These are phyloP conservation scores for Lycia hirtaria DNA, from an alignment of 2,888 invertebrate genomes.

Conservation along the genomic window DNA sequence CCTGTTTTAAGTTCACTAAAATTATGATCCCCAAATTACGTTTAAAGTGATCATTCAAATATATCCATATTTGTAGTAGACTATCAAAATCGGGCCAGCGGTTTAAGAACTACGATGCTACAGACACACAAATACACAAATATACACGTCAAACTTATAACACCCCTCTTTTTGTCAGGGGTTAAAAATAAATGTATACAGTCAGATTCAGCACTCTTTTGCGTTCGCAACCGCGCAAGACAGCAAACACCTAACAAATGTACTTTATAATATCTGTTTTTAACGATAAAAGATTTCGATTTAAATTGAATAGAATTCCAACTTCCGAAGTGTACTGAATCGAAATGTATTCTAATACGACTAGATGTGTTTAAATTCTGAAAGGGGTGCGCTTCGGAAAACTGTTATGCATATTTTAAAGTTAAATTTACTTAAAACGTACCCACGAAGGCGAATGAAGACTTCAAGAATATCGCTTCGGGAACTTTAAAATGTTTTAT, in stretches of 20 bases:
- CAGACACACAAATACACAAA: too few species aligned
- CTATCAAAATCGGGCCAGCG: too few species aligned
- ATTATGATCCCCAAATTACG: too few species aligned
- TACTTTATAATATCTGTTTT: slow-evolving; percentile 24
- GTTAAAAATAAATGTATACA: too few species aligned
- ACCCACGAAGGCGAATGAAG: slow-evolving; percentile 61
- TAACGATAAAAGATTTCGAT: slow-evolving; percentile 28
- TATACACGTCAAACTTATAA: too few species aligned
- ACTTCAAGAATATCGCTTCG: slow-evolving; percentile 71
- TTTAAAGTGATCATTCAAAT: too few species aligned
- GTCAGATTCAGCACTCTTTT: too few species aligned
- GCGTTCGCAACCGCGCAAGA: too few species aligned
- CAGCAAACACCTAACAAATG: background rate
- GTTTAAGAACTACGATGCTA: too few species aligned
- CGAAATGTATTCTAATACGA: slow-evolving; percentile 83
- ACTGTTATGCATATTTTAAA: slow-evolving; percentile 86
- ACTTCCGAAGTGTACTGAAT: slow-evolving; percentile 75
- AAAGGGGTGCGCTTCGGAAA: slow-evolving; percentile 82
- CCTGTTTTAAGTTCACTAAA: too few species aligned
- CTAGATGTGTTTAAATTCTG: slow-evolving; percentile 81
- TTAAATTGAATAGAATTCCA: slow-evolving; percentile 62
- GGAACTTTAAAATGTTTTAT: slow-evolving; percentile 79
- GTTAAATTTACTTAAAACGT: slow-evolving; percentile 80
- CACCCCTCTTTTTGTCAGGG: too few species aligned
- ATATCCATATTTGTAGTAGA: too few species aligned